Base-by-base conservation (phyloP, 2,888 invertebrate genomes). In the Phymatocera aterrima region DNA sequence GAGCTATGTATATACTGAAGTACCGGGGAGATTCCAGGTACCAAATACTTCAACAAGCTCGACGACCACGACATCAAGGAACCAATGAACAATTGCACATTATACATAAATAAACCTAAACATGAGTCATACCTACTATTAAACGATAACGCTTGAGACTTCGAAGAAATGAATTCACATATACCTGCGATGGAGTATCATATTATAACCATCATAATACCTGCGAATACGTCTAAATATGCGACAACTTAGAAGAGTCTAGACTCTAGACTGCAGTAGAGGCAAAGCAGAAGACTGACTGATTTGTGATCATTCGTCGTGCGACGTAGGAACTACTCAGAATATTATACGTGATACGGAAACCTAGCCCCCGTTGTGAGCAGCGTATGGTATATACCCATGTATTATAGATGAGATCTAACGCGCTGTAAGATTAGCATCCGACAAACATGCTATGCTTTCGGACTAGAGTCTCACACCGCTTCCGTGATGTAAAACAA, bases 401-500 rank as follows among this genome's bases (percentile, higher is more conserved):
- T 54, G 18, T 54, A 68, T 68, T 43, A 68, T 46, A 40, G 43
- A 68, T 68, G 43, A 24, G 34, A 46, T n/a, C n/a, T n/a, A n/a
- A n/a, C n/a, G n/a, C 68, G 10, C 46, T 43, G 28, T 46, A n/a
- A 46, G 43, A 68, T 68, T 68, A 68, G 46, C 15, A 68, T 43
- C 40, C 8, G 68, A 68, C 46, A 68, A 68, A 68, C 28, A 68
- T 68, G 68, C 24, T 46, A 3, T 68, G 15, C 43, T 24, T 40
- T 21, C 28, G 46, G 18, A 43, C 46, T 43, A 21, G 24, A 68
- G 5, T 68, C 21, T 64, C 8, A 64, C 37, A 37, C 21, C 0
- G 37, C 21, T 65, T 65, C 65, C 37, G 65, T 12, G 65, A 65
- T 65, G 65, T n/a, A 28, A 65, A 2, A 65, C 40, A 12, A 65